Conservation (phyloP, 2,113 vertebrate species). For the Gracilinanus agilis region DNA sequence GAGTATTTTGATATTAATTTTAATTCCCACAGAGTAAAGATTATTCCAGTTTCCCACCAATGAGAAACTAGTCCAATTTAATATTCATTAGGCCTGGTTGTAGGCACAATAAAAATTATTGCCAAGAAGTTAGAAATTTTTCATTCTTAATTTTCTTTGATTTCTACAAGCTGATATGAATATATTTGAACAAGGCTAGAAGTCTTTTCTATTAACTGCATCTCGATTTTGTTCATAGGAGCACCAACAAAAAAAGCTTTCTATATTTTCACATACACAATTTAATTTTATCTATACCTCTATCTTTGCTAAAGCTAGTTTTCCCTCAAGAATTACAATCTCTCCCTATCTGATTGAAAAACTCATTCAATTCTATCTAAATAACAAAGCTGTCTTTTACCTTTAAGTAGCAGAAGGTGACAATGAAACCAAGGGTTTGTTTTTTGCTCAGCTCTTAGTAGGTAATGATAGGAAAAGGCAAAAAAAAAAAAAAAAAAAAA, state of each 20-base stretch:
- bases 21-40: too few relatives aligned
- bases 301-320: not conserved
- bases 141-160: not conserved
- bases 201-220: not conserved
- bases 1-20: too few relatives aligned
- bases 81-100: not conserved
- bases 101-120: not conserved
- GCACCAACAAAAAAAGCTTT: not conserved
- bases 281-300: not conserved
- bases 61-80: not conserved
- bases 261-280: not conserved
- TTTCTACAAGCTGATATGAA: not conserved
- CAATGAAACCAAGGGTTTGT: not conserved
- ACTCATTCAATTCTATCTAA: not conserved
- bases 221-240: not conserved
- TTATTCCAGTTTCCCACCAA: not conserved
- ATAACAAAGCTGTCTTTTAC: not conserved
- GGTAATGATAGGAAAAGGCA: not conserved
- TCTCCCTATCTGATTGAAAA: not conserved
- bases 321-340: not conserved
- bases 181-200: not conserved
- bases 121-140: not conserved
- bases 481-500: too few relatives aligned
- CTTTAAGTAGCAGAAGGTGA: not conserved
- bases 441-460: not conserved